Percentiles rank a stretch among this genome's conserved stretches.
phyloP scores from a whole-genome alignment of 2,888 invertebrate genomes.

The Athalia cordata region DNA sequence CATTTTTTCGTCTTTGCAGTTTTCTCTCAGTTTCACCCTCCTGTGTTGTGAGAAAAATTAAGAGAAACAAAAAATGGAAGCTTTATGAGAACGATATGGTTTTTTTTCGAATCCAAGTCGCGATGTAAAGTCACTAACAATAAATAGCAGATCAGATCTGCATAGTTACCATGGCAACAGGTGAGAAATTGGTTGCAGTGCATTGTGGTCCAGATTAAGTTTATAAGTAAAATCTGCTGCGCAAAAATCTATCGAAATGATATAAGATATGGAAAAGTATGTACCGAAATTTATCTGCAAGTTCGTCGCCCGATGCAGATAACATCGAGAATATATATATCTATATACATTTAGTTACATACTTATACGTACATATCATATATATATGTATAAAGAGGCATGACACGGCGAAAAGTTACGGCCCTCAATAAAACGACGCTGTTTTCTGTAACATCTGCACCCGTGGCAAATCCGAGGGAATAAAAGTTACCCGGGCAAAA shows the following conservation, averaged over 20 bases:
- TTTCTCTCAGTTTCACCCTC: too few relatives aligned
- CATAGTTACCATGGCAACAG: constrained; percentile 40
- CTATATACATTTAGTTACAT: not conserved
- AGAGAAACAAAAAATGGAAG: too few relatives aligned
- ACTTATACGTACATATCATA: not conserved
- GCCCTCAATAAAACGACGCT: constrained; percentile 29
- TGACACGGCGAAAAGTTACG: constrained; percentile 34
- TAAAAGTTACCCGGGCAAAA: not conserved
- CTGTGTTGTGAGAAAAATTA: too few relatives aligned
- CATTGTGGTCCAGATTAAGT: not conserved
- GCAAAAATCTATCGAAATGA: constrained; percentile 21
- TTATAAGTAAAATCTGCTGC: constrained; percentile 21
- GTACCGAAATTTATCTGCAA: not conserved
- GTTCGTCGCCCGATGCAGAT: not conserved
- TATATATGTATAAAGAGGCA: not conserved
- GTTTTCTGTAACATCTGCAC: constrained; percentile 22
- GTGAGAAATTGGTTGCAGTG: constrained; percentile 15
- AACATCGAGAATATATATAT: not conserved
- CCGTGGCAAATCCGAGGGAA: not conserved
- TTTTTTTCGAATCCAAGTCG: too few relatives aligned
- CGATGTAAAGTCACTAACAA: too few relatives aligned
- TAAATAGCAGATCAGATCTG: not conserved
- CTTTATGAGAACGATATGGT: too few relatives aligned
- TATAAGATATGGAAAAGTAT: not conserved
- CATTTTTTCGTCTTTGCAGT: too few relatives aligned